Conservation (phyloP, 2,113 vertebrate genomes). For the Cygnus atratus region DNA sequence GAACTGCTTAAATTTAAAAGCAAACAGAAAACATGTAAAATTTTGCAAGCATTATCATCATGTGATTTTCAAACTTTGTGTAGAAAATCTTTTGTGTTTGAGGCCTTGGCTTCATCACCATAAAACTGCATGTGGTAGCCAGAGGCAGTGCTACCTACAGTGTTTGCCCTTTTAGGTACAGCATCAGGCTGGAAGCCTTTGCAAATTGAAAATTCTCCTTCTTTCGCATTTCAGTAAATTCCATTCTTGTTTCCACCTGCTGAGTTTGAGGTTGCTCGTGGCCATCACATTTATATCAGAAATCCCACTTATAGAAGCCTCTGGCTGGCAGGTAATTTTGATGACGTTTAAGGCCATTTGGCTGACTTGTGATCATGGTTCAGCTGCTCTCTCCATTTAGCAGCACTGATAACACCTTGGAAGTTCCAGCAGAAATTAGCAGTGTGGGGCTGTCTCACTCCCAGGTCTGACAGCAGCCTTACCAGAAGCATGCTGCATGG, state of each 20-base stretch:
- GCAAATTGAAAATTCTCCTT: background rate
- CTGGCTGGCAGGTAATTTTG: background rate
- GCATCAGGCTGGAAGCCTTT: background rate
- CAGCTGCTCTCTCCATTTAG: background rate
- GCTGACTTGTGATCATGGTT: background rate
- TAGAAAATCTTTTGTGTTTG: background rate
- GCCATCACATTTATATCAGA: background rate
- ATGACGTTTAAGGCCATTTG: background rate
- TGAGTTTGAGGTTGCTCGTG: background rate
- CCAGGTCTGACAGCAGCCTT: background rate
- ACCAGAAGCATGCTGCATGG: background rate
- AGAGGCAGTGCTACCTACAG: background rate
- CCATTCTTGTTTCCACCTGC: background rate
- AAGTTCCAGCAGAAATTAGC: background rate
- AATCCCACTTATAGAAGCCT: background rate
- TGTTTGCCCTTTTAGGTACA: accelerated
- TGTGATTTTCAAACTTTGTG: background rate
- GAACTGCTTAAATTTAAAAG: background rate
- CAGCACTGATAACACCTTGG: background rate
- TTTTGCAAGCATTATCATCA: background rate
- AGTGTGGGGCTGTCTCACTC: background rate
- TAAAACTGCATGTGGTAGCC: background rate
- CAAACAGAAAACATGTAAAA: background rate
- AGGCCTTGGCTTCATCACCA: background rate
- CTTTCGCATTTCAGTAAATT: background rate